Conservation (phyloP, 1,140 invertebrate genomes). For the Rhagoletis pomonella region DNA sequence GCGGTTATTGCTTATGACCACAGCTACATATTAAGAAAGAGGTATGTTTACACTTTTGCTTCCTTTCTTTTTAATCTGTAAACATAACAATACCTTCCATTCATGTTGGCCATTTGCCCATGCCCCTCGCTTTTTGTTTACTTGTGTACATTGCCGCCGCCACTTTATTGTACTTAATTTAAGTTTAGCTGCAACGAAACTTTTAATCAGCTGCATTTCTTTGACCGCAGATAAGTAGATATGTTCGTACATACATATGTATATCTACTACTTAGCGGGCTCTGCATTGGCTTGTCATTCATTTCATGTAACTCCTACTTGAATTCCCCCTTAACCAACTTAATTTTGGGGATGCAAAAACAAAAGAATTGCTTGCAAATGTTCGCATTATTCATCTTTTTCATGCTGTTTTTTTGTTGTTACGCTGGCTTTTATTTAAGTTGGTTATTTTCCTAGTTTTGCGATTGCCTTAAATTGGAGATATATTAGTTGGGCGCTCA, state of each 20-base stretch:
- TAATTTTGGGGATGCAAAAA: background rate
- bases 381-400: background rate
- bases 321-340: too few relatives aligned
- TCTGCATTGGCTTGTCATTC: background rate
- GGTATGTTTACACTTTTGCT: background rate
- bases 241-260: too few relatives aligned
- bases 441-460: background rate
- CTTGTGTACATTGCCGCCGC: conserved; percentile 8
- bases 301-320: background rate
- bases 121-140: background rate
- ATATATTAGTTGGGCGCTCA: background rate
- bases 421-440: background rate
- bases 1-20: too few relatives aligned
- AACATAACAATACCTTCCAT: conserved; percentile 9
- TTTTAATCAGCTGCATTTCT: conserved; percentile 52
- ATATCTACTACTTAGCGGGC: background rate
- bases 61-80: conserved; percentile 39
- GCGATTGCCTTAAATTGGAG: background rate
- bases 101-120: background rate
- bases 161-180: conserved; percentile 53
- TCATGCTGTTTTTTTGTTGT: background rate
- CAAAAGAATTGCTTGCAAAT: background rate
- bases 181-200: conserved; percentile 44
- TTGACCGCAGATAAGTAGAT: background rate
- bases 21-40: background rate